These are phyloP conservation scores for Telmatherina bonti DNA, from an alignment of 2,797 vertebrate genomes.

Conservation along the genomic window DNA sequence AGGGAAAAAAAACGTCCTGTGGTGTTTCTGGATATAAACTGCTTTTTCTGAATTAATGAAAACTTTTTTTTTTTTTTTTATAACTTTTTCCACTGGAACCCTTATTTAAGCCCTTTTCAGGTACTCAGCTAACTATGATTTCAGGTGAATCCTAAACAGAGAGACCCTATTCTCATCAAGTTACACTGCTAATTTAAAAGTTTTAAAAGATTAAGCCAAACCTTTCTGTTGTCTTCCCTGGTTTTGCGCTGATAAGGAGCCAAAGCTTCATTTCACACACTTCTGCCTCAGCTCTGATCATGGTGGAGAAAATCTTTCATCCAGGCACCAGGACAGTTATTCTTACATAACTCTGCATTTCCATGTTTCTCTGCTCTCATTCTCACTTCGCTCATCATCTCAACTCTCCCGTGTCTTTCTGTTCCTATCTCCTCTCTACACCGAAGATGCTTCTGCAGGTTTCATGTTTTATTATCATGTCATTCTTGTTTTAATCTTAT, in stretches of 20 bases:
- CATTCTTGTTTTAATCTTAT: slow-evolving; percentile 12
- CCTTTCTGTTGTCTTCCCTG: neutral
- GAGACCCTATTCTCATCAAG: neutral
- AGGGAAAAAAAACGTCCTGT: no score
- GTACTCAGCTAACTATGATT: no score
- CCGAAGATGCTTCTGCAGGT: slow-evolving; percentile 12
- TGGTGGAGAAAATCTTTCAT: neutral
- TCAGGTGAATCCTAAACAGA: no score
- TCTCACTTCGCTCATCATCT: neutral
- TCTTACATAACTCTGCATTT: neutral
- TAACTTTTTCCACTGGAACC: no score
- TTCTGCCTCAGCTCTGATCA: neutral
- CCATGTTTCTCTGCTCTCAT: neutral
- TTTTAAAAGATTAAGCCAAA: neutral
- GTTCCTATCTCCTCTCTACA: slow-evolving; percentile 2
- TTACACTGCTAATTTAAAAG: no score
- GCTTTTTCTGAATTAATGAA: neutral
- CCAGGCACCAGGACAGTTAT: neutral
- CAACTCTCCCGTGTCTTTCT: neutral
- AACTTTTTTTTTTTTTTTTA: no score
- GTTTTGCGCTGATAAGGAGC: neutral
- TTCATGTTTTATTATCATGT: slow-evolving; percentile 33
- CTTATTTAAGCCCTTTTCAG: no score
- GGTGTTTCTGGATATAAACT: neutral
- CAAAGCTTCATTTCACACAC: neutral